These are phyloP conservation scores for Molossus molossus DNA, from an alignment of 2,797 vertebrate species.

Conservation along the genomic window DNA sequence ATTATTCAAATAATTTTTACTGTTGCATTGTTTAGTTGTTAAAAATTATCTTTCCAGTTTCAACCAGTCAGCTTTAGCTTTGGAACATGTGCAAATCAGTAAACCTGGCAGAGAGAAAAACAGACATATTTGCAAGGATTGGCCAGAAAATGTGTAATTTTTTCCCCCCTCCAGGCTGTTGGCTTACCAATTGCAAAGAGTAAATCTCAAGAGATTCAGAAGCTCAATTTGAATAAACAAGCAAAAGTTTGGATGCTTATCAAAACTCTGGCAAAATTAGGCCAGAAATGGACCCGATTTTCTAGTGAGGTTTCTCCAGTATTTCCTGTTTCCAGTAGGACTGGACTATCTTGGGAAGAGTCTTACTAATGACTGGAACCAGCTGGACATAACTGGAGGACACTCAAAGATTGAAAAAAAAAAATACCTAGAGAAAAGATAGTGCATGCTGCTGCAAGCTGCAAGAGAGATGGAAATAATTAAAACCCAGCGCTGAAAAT, in stretches of 20 bases:
- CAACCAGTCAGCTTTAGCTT: constrained; percentile 69
- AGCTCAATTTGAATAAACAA: constrained; percentile 80
- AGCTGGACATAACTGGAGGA: constrained; percentile 75
- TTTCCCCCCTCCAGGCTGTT: constrained; percentile 23
- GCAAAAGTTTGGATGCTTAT: constrained; percentile 75
- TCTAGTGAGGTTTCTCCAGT: constrained; percentile 77
- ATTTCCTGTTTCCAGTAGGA: constrained; percentile 80
- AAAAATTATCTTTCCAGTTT: constrained; percentile 68
- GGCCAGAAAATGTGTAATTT: constrained; percentile 75
- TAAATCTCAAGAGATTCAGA: constrained; percentile 78
- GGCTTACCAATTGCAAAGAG: constrained; percentile 62
- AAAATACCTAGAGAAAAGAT: constrained; percentile 24
- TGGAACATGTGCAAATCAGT: constrained; percentile 68
- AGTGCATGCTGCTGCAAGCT: neutral
- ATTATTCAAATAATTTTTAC: constrained; percentile 61
- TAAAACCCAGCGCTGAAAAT: constrained; percentile 5
- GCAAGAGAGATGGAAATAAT: neutral
- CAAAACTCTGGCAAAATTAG: constrained; percentile 75
- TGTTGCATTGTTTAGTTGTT: constrained; percentile 49
- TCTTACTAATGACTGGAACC: constrained; percentile 69
- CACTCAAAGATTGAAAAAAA: neutral
- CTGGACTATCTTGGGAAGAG: constrained; percentile 68
- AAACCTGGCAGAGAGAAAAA: constrained; percentile 76
- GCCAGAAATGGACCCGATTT: constrained; percentile 77
- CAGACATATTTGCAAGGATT: constrained; percentile 73